These are phyloP conservation scores for Philereme vetulata DNA, from an alignment of 2,888 invertebrate genomes.

Conservation along the genomic window DNA sequence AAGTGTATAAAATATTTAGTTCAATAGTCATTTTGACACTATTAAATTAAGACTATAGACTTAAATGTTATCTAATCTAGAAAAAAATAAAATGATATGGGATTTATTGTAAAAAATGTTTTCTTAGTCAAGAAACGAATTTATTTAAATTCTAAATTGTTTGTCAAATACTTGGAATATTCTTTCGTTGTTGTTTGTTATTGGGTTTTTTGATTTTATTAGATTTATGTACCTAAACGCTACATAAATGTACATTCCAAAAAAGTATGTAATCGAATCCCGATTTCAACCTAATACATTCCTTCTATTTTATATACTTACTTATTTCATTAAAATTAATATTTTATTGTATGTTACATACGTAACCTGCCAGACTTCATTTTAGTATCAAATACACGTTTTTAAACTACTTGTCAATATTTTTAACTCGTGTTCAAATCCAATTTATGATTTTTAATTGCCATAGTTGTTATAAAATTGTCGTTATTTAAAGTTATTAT, in stretches of 20 bases:
- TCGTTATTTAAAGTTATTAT: no score
- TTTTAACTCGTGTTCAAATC: no score
- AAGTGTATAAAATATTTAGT: slow-evolving; percentile 20
- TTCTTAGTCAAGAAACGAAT: slow-evolving; percentile 39
- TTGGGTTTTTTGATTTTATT: slow-evolving; percentile 15
- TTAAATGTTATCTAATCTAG: slow-evolving; percentile 7
- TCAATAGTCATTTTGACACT: slow-evolving; percentile 26
- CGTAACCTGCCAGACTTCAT: no score
- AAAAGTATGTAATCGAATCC: slow-evolving; percentile 9
- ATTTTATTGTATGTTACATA: no score
- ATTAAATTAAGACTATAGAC: slow-evolving; percentile 13
- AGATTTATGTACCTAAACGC: background rate
- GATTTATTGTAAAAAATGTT: slow-evolving; percentile 12
- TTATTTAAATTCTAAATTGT: slow-evolving; percentile 31
- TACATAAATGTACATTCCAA: slow-evolving; percentile 22
- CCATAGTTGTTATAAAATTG: no score
- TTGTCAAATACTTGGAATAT: slow-evolving; percentile 13
- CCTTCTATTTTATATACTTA: slow-evolving; percentile 5
- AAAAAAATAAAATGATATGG: background rate
- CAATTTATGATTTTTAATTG: no score
- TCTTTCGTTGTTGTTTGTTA: slow-evolving; percentile 16
- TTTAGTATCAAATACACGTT: no score
- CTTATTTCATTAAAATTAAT: no score
- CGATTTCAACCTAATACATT: slow-evolving; percentile 17
- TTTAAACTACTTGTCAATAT: no score